Conservation (phyloP, 2,113 vertebrate genomes). For the Empidonax traillii region DNA sequence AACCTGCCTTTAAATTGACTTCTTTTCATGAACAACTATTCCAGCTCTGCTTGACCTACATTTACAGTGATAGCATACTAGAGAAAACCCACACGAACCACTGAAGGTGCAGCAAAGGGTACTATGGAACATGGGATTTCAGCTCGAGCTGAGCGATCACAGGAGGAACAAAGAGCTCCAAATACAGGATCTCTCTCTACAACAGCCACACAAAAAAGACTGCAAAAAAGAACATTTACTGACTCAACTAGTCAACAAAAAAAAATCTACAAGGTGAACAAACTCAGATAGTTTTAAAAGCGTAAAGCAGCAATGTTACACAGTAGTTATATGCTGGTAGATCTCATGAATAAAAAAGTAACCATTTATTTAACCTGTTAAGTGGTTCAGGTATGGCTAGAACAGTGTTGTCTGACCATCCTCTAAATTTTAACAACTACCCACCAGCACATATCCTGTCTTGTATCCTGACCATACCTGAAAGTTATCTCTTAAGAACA, state of each 20-base stretch:
- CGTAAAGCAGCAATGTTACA: background rate
- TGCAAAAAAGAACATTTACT: background rate
- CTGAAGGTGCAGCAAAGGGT: background rate
- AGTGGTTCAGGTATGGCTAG: background rate
- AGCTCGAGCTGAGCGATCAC: background rate
- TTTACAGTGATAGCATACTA: background rate
- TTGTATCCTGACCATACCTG: background rate
- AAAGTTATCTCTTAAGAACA: background rate
- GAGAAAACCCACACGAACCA: background rate
- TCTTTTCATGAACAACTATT: background rate
- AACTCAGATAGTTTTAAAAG: background rate
- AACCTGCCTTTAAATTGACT: background rate
- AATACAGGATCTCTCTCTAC: no score
- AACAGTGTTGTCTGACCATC: background rate
- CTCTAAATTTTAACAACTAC: background rate
- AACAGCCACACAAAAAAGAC: background rate
- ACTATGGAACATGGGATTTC: rapidly evolving
- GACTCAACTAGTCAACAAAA: background rate
- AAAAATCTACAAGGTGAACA: background rate
- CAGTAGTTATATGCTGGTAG: background rate
- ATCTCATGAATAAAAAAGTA: background rate
- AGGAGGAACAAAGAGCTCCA: background rate
- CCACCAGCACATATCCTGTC: background rate
- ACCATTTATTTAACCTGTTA: background rate
- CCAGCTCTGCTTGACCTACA: background rate